Conservation (phyloP, 2,113 vertebrate genomes). For the Oncorhynchus nerka region DNA sequence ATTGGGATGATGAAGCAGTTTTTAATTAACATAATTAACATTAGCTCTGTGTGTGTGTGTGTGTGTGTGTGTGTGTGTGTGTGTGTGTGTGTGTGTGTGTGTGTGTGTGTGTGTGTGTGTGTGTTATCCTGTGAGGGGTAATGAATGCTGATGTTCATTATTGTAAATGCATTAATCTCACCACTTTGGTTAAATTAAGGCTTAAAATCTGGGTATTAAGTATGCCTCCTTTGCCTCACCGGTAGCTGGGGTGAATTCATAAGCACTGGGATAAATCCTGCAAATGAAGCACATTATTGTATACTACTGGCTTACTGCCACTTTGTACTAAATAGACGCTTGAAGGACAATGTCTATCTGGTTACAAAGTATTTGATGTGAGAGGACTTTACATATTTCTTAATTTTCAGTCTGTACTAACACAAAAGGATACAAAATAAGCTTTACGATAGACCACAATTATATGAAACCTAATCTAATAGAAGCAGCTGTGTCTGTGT, state of each 20-base stretch:
- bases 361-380: too few relatives aligned
- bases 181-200: slow-evolving; percentile 64
- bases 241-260: slow-evolving; percentile 32
- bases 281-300: slow-evolving; percentile 53
- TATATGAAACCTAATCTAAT: too few relatives aligned
- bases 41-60: background rate
- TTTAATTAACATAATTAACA: slow-evolving; percentile 22
- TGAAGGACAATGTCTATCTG: too few relatives aligned
- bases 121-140: slow-evolving; percentile 33
- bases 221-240: slow-evolving; percentile 22
- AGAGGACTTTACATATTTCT: too few relatives aligned
- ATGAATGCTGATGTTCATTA: slow-evolving; percentile 61
- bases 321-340: slow-evolving; percentile 21
- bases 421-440: too few relatives aligned
- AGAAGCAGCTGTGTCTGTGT: too few relatives aligned
- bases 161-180: slow-evolving; percentile 65
- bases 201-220: slow-evolving; percentile 52
- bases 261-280: slow-evolving; percentile 42
- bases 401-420: too few relatives aligned
- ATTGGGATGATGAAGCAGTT: slow-evolving; percentile 18
- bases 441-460: too few relatives aligned
- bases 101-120: background rate
- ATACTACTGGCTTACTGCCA: slow-evolving; percentile 35
- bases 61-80: too few relatives aligned
- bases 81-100: too few relatives aligned